Conservation (phyloP, 2,797 vertebrate species). For the Premnoplex brunnescens region DNA sequence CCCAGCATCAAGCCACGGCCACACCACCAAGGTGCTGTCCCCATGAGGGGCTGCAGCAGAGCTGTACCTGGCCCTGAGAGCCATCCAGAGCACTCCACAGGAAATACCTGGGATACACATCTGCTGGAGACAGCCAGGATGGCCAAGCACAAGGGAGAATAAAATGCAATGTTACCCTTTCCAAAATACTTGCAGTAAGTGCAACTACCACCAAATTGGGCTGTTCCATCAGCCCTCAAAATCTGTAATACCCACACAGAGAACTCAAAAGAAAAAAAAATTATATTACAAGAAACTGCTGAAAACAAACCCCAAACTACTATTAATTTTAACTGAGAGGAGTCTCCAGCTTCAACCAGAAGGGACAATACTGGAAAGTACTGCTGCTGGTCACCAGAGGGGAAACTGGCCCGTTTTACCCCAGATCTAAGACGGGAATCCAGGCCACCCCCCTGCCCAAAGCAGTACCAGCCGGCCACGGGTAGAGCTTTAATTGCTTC, state of each 20-base stretch:
- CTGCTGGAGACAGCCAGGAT: not conserved
- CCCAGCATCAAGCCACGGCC: not conserved
- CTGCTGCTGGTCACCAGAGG: not conserved
- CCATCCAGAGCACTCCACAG: not conserved
- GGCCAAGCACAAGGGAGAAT: not conserved
- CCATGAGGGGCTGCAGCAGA: accelerated
- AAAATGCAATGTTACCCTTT: not conserved
- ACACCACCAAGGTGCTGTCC: not conserved
- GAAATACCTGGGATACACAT: not conserved
- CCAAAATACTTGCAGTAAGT: not conserved
- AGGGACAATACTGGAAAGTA: not conserved
- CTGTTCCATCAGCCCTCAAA: not conserved
- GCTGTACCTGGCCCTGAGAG: not conserved
- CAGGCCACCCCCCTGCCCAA: not conserved
- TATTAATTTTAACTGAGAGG: not conserved
- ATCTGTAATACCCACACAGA: not conserved
- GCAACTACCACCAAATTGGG: not conserved
- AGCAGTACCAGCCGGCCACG: not conserved
- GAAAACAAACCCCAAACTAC: not conserved
- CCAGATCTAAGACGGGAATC: not conserved
- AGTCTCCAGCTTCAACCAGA: not conserved
- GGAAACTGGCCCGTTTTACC: not conserved
- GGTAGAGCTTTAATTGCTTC: not conserved
- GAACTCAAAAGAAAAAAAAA: not conserved
- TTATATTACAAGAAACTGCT: not conserved